Evolutionary conservation across 2,888 invertebrate species (phyloP), one percentile per base, ranked within the genome.

Genomic region (Epirrhoe alternata): DNA sequence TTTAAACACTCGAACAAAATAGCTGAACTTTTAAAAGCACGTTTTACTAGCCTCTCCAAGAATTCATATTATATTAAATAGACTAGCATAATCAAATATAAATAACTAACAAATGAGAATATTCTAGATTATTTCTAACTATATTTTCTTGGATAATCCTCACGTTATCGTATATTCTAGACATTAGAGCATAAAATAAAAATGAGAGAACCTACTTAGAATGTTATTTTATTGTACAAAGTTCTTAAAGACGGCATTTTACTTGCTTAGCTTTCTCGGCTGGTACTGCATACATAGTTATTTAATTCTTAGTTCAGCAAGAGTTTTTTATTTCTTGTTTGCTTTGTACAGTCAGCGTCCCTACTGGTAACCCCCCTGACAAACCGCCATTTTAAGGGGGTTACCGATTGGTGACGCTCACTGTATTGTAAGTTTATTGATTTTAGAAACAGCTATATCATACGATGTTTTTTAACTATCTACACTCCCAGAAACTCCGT

Each of bases 111-210:
- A 6, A 47, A 47, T 30, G 16, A 57, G 47, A 49, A 57, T 57
- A 33, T 33, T 42, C 31, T 52, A 52, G 24, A 59, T 59, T 52
- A 59, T 59, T 42, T 33, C 57, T 33, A 16, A 51, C 38, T 42
- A 0, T 49, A 57, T 50, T 58, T 58, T 58, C 17, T 17, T 50
- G 17, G 49, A 50, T 49, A 58, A 49, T 58, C 17, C 52, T 31
- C 14, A 31, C n/a, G 42, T 42, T 16, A 53, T 31, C 52, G 52
- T 60, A 60, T 60, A 53, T 60, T 42, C 16, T 42, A n/a, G 31
- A 52, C 52, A 60, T 60, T 60, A 60, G 42, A 24, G 52, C 51
- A 42, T 52, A 42, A 16, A 42, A 52, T 52, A 60, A 45, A 60
- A 45, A 42, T 24, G 35, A 38, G 42, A 33, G 16, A 58, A 38